Evolutionary conservation across 2,113 vertebrate genomes (phyloP).

Genomic region (Lynx canadensis): DNA sequence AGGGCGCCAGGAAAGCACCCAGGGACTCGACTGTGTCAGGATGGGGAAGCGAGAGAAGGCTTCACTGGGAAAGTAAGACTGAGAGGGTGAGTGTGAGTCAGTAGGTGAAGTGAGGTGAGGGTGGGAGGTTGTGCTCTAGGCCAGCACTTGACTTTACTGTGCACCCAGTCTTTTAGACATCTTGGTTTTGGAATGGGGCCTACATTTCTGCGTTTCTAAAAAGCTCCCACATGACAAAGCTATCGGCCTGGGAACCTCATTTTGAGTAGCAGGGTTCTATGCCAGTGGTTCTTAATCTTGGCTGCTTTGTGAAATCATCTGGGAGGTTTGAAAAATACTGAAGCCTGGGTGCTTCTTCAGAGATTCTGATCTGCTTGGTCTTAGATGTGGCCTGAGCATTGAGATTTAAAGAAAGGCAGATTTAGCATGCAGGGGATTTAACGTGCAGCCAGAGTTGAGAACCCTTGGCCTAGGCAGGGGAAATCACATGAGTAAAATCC

Average conservation of each 20-base stretch:
- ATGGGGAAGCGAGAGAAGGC: not conserved
- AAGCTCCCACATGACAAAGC: not conserved
- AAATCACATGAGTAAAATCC: not conserved
- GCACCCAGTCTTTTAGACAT: not conserved
- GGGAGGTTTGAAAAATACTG: not conserved
- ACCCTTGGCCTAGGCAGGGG: not conserved
- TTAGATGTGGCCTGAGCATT: not conserved
- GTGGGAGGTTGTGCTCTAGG: not conserved
- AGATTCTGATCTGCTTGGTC: not conserved
- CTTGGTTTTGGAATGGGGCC: not conserved
- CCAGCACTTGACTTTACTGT: not conserved
- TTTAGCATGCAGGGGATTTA: not conserved
- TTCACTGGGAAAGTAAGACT: not conserved
- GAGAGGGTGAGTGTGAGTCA: not conserved
- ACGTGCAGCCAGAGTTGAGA: not conserved
- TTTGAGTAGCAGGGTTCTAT: not conserved
- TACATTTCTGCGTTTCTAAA: not conserved
- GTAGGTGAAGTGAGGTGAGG: not conserved
- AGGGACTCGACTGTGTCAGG: not conserved
- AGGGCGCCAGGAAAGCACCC: not conserved
- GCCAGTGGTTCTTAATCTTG: not conserved
- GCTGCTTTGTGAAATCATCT: not conserved
- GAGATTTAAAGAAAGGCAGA: not conserved
- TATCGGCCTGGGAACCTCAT: not conserved
- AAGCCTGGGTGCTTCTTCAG: not conserved